phyloP scores from a whole-genome alignment of 2,113 vertebrate species.

The Scomber japonicus region DNA sequence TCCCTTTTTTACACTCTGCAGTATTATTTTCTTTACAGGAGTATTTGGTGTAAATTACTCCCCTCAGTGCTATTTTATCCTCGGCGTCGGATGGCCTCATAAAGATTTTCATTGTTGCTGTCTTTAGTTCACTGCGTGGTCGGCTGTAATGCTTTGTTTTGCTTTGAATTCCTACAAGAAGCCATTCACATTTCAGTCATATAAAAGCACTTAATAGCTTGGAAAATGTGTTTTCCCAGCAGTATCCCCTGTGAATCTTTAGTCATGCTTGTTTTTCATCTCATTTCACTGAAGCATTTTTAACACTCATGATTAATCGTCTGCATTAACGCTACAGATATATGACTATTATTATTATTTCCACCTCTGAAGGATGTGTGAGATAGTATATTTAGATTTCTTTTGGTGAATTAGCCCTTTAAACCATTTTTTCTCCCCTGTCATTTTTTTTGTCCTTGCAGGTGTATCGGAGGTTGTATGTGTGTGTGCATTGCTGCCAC shows the following conservation, averaged over 20 bases:
- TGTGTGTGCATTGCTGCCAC: conserved; percentile 2
- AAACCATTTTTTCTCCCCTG: conserved; percentile 21
- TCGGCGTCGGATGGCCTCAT: conserved; percentile 44
- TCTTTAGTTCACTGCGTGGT: conserved; percentile 58
- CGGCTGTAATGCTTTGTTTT: conserved; percentile 56
- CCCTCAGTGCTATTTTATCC: conserved; percentile 48
- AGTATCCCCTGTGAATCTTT: conserved; percentile 72
- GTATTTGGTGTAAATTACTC: conserved; percentile 59
- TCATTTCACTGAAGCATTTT: conserved; percentile 72
- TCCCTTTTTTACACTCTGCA: conserved; percentile 24
- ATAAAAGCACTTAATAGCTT: conserved; percentile 75
- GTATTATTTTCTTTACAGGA: conserved; percentile 54
- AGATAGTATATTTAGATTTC: conserved; percentile 37
- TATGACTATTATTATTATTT: conserved; percentile 57
- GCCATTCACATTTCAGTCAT: conserved; percentile 60
- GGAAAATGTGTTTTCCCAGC: conserved; percentile 73
- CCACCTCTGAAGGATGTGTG: conserved; percentile 40
- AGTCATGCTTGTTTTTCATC: conserved; percentile 75
- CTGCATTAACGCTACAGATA: conserved; percentile 62
- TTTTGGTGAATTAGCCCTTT: conserved; percentile 56
- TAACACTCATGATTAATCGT: conserved; percentile 68
- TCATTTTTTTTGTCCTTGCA: conserved; percentile 55
- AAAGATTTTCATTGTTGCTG: conserved; percentile 65
- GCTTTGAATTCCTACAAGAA: conserved; percentile 59
- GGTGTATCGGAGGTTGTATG: conserved; percentile 44